A percentile compares a stretch with the other conserved stretches of the same genome.
Evolutionary conservation across 2,113 vertebrate species (phyloP).

Genomic region (Sinocyclocheilus rhinocerous): DNA sequence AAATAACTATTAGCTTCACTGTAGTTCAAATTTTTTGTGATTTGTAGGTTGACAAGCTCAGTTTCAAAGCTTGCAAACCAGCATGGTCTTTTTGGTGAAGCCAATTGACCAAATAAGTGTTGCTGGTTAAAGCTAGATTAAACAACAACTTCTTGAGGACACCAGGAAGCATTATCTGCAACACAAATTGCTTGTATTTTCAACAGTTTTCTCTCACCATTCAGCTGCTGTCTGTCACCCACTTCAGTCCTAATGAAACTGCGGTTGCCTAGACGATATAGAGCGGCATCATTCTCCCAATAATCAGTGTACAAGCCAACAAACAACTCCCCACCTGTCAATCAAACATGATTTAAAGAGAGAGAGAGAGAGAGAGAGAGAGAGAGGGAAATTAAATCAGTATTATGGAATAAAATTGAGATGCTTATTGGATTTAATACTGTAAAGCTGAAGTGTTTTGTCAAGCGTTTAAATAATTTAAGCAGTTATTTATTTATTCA

Average conservation of each 20-base stretch:
- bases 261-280: conserved; percentile 82
- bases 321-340: conserved; percentile 85
- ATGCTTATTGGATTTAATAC: neutral
- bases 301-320: conserved; percentile 92
- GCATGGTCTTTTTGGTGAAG: neutral
- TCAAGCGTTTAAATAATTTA: neutral
- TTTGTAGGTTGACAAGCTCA: no score
- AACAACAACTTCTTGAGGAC: neutral
- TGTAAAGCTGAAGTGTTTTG: neutral
- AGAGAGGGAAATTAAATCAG: neutral
- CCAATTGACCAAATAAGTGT: no score
- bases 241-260: conserved; percentile 87
- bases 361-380: neutral
- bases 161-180: neutral
- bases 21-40: no score
- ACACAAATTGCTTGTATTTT: neutral
- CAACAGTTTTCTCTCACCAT: conserved; percentile 73
- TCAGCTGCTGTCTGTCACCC: conserved; percentile 86
- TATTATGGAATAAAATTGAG: neutral
- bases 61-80: neutral
- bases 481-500: neutral
- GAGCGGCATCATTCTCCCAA: conserved; percentile 90
- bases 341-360: neutral
- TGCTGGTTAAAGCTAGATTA: no score
- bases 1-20: neutral